Conservation (phyloP, 2,113 vertebrate species). For the Amblyornis subalaris region DNA sequence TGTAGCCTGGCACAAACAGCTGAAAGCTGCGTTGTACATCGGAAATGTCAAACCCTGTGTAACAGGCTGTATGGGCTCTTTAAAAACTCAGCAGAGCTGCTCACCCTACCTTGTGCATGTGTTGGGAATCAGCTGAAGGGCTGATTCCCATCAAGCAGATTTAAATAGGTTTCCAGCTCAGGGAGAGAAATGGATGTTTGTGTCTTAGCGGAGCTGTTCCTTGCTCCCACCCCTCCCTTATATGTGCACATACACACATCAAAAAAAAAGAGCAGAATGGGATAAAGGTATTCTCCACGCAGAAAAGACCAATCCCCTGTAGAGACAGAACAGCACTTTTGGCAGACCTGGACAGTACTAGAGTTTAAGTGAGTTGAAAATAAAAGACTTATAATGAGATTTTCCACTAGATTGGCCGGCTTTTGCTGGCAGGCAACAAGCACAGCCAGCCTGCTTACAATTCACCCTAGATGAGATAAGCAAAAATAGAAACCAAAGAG, state of each 20-base stretch:
- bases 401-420: constrained; percentile 42
- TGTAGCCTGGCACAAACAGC: neutral
- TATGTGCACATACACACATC: neutral
- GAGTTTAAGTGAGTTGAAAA: constrained; percentile 40
- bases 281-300: neutral
- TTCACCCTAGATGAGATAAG: neutral
- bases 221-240: neutral
- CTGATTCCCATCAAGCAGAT: constrained; percentile 63
- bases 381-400: constrained; percentile 52
- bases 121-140: constrained; percentile 36
- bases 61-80: constrained; percentile 27
- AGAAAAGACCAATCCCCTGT: neutral
- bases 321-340: neutral
- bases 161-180: constrained; percentile 61
- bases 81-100: constrained; percentile 2
- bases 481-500: constrained; percentile 24
- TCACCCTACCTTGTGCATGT: constrained; percentile 24
- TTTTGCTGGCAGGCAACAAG: neutral
- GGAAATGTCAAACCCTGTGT: neutral
- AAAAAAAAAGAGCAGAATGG: neutral
- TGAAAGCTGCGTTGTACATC: neutral
- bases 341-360: neutral
- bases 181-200: constrained; percentile 35
- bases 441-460: constrained; percentile 25
- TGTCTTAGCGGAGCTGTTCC: constrained; percentile 20